Base-by-base conservation (phyloP, 2,113 vertebrate genomes). In the Arvicanthis niloticus region DNA sequence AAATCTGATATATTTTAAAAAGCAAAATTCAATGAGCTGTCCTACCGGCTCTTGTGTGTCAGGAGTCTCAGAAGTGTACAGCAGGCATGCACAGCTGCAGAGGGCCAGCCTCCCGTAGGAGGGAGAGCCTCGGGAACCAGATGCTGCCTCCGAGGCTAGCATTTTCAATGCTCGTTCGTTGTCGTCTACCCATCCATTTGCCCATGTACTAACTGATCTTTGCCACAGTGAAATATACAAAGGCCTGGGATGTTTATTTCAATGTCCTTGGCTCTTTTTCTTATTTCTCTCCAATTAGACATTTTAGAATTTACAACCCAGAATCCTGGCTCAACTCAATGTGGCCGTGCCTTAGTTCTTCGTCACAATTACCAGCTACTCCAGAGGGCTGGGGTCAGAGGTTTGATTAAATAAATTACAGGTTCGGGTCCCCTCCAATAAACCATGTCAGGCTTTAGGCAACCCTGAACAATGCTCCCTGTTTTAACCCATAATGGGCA, bases 341-440 rank as follows among this genome's bases (percentile, higher is more conserved):
- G 97, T 91, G 98, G 97, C 94, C 80, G 81, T 96, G 88, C 81
- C 89, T 96, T 96, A 97, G 96, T 98, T 98, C 96, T 94, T 81
- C 97, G 81, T 93, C 94, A 96, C 24, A 77, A 95, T 98, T 98
- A 97, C 96, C 97, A 97, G 98, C 97, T 98, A 98, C 98, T 98
- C 98, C 94, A 97, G 97, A 98, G 98, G 96, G 97, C 98, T 98
- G 89, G 97, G 98, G 98, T 99, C 98, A 99, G 98, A 93, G 88
- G 68, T 95, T 98, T 98, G 98, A 98, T 99, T 99, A 99, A 99
- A 98, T 98, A 97, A 99, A 98, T 99, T 99, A 98, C 98, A 98
- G 96, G 97, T 98, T 98, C 75, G 78, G 98, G 98, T 97, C 98
- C 89, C 31, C 34, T 98, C 98, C 98, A 98, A 98, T 99, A 99